These are phyloP conservation scores for Bovichtus diacanthus DNA, from an alignment of 2,797 vertebrate species.

Conservation along the genomic window DNA sequence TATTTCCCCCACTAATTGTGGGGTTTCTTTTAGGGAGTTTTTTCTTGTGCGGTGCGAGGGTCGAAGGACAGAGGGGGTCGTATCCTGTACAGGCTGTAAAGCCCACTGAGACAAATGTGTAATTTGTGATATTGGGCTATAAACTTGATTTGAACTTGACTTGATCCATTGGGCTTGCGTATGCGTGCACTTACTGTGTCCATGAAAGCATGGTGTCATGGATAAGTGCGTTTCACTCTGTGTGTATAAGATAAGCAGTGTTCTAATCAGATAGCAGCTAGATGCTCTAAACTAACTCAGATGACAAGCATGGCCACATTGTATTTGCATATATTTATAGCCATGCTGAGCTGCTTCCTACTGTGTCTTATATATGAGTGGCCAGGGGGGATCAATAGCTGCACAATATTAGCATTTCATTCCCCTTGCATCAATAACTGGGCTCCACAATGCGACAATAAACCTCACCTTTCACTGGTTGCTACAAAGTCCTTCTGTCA, in stretches of 20 bases:
- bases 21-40: no score
- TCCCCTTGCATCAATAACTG: constrained; percentile 30
- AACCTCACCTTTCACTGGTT: constrained; percentile 7
- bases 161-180: neutral
- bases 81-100: no score
- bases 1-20: no score
- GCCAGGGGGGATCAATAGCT: constrained; percentile 52
- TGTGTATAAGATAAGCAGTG: constrained; percentile 47
- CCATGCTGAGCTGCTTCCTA: constrained; percentile 11
- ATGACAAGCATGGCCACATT: constrained; percentile 21
- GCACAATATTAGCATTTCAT: constrained; percentile 50
- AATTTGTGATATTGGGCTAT: no score
- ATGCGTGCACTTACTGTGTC: neutral
- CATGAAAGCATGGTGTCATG: constrained; percentile 13
- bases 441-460: constrained; percentile 12
- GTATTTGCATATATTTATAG: constrained; percentile 47
- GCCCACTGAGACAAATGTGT: no score
- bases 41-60: no score
- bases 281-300: constrained; percentile 19
- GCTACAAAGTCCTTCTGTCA: neutral
- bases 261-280: constrained; percentile 41
- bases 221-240: constrained; percentile 28
- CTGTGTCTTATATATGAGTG: constrained; percentile 22
- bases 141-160: no score
- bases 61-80: no score